A percentile compares a stretch with the other conserved stretches of the same genome.
These are phyloP conservation scores for Crocuta crocuta DNA, from an alignment of 2,113 vertebrate genomes.

Conservation along the genomic window DNA sequence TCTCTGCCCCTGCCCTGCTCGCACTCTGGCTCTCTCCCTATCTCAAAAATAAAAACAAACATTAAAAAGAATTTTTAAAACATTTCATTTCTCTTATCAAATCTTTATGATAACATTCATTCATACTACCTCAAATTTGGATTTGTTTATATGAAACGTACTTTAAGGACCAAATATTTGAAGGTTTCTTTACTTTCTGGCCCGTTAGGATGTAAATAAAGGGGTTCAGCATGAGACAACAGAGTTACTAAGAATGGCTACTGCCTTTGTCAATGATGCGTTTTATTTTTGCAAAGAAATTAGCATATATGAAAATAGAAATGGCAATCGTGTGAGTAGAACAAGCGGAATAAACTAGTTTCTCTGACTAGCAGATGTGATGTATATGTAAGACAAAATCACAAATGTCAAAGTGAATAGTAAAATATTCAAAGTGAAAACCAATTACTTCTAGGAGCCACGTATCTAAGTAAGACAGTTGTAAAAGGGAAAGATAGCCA, in stretches of 20 bases:
- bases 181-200: background rate
- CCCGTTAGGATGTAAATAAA: background rate
- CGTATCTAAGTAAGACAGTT: background rate
- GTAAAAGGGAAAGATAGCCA: background rate
- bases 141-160: background rate
- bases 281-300: background rate
- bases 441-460: background rate
- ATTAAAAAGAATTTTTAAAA: too few relatives aligned
- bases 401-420: background rate
- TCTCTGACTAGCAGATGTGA: background rate
- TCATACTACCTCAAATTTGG: background rate
- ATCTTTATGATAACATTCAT: background rate
- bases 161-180: background rate
- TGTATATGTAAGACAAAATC: background rate
- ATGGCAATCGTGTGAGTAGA: background rate
- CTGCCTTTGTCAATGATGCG: background rate
- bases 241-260: background rate
- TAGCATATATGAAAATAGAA: background rate
- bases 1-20: too few relatives aligned
- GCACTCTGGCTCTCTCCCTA: too few relatives aligned
- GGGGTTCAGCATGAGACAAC: background rate
- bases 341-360: background rate
- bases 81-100: background rate
- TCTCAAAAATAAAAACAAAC: too few relatives aligned
- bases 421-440: background rate